A percentile compares a stretch with the other conserved stretches of the same genome.
These are phyloP conservation scores for Megalonaias nervosa DNA, from an alignment of 1,140 invertebrate genomes.

Conservation along the genomic window DNA sequence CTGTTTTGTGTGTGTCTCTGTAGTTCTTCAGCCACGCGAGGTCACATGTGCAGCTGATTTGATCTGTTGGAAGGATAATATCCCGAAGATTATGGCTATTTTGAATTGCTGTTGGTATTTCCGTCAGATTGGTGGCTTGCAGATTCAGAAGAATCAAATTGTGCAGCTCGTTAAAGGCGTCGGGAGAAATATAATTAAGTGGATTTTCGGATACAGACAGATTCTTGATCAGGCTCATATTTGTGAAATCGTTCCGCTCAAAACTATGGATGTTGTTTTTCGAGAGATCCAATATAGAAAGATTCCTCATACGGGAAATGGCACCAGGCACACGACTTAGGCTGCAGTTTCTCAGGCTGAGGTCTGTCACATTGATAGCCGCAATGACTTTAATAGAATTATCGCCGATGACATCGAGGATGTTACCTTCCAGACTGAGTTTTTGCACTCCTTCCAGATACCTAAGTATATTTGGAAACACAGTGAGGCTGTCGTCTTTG, in stretches of 20 bases:
- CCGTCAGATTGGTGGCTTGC: too few species aligned
- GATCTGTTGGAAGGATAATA: slow-evolving; percentile 7
- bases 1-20: slow-evolving; percentile 4
- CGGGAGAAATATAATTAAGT: too few species aligned
- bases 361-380: slow-evolving; percentile 4
- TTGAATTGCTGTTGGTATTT: too few species aligned
- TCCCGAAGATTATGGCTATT: too few species aligned
- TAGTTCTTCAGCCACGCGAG: slow-evolving; percentile 32
- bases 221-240: neutral
- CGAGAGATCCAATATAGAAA: slow-evolving; percentile 17
- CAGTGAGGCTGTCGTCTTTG: slow-evolving; percentile 20
- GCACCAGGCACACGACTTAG: slow-evolving; percentile 28
- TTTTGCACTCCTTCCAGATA: slow-evolving; percentile 11
- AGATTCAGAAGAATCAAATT: too few species aligned
- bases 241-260: slow-evolving; percentile 33
- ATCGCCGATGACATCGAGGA: slow-evolving; percentile 25
- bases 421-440: slow-evolving; percentile 24
- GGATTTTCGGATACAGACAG: too few species aligned
- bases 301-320: slow-evolving; percentile 24
- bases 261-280: slow-evolving; percentile 31
- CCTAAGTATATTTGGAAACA: slow-evolving; percentile 19
- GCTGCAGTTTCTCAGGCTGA: slow-evolving; percentile 28
- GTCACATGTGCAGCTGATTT: slow-evolving; percentile 30
- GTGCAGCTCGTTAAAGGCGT: too few species aligned
- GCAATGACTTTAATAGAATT: slow-evolving; percentile 15